Evolutionary conservation across 2,113 vertebrate species (phyloP), one percentile per base, ranked within the genome.

Genomic region (Cyanoramphus novaezelandiae): DNA sequence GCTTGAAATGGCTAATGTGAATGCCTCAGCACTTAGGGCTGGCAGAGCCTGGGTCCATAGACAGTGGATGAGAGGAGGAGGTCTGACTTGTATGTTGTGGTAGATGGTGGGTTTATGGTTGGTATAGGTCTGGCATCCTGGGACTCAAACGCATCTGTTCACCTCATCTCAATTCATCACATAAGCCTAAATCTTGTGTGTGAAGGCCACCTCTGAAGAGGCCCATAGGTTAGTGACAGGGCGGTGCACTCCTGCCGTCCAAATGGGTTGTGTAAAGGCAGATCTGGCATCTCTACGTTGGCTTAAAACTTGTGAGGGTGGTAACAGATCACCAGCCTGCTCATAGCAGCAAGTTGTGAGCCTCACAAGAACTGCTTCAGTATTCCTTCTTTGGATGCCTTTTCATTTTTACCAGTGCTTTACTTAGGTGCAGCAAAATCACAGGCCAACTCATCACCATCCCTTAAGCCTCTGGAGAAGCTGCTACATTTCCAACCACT

Each of bases 1-100:
- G 9, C 41, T 37, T 0, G 9, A 17, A 7, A 1, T 1, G 11
- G 12, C 4, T 28, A 3, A 5, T 33, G 23, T 47, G 27, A 44
- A 44, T 27, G n/a, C 8, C 43, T 46, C 13, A 2, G 19, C 13
- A 11, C 11, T 27, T 16, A 1, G 8, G 9, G 23, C 21, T 63
- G 20, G 17, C n/a, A 50, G 23, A 31, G 5, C 11, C 24, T 47
- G 13, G 19, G 19, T 85, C 27, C 9, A 0, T 16, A 10, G 1
- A 0, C 9, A 28, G 37, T 4, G 17, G 11, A 13, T 10, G 3
- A 43, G n/a, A 68, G 25, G 33, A 88, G 7, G 33, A 74, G 39
- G 11, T 57, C 39, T 86, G 31, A 46, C 14, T 59, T 52, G 15
- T 0, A 5, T 4, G 1, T 28, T 74, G 13, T 10, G 76, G 59